phyloP scores from a whole-genome alignment of 2,888 invertebrate species.

The Drosophila siamana region DNA sequence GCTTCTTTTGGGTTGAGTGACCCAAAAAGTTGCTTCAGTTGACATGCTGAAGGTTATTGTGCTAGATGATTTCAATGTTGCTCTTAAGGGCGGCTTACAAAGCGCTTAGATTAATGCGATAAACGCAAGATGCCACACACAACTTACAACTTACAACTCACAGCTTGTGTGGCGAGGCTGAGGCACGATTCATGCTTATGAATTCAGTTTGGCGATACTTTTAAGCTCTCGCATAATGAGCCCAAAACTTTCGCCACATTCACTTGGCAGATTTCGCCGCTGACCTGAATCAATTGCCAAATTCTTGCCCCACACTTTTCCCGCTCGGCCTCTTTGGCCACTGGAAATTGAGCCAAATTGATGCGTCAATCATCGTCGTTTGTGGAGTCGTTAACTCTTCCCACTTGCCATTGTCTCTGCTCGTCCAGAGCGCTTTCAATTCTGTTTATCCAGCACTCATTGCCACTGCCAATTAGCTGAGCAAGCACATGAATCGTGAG shows the following conservation, averaged over 20 bases:
- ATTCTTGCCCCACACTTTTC: no score
- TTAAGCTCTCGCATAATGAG: slow-evolving; percentile 23
- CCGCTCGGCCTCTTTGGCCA: slow-evolving; percentile 5
- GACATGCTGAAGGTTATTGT: slow-evolving; percentile 62
- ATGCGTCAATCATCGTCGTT: slow-evolving; percentile 32
- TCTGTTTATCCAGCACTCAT: slow-evolving; percentile 10
- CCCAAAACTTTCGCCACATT: not conserved
- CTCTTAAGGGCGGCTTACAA: slow-evolving; percentile 41
- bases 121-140: slow-evolving; percentile 25
- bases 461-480: slow-evolving; percentile 61
- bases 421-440: not conserved
- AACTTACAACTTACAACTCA: no score
- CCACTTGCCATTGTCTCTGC: slow-evolving; percentile 32
- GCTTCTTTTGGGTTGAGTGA: slow-evolving; percentile 28
- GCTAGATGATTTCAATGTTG: slow-evolving; percentile 58
- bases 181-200: slow-evolving; percentile 27
- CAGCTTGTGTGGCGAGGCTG: slow-evolving; percentile 2
- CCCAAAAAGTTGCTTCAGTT: slow-evolving; percentile 49
- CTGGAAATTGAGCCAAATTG: slow-evolving; percentile 51
- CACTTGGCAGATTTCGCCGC: not conserved
- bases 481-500: slow-evolving; percentile 54
- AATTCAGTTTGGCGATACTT: slow-evolving; percentile 47
- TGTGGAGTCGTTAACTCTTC: not conserved
- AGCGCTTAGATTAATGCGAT: slow-evolving; percentile 57
- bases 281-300: not conserved